Percentiles rank a stretch among this genome's conserved stretches.
Evolutionary conservation across 2,888 invertebrate species (phyloP).

Genomic region (Cecidostiba fungosa): DNA sequence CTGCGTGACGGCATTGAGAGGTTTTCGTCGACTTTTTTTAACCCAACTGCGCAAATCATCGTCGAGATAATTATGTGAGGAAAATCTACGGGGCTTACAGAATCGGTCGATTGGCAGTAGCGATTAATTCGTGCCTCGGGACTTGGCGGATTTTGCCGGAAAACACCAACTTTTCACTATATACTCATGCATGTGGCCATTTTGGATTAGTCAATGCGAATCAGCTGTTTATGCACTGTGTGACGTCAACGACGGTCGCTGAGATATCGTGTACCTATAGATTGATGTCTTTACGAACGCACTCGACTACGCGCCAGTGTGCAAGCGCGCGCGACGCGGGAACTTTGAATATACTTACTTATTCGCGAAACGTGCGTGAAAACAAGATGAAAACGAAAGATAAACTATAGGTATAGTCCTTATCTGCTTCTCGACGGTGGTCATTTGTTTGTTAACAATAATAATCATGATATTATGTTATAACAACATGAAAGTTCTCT

Average conservation of each 20-base stretch:
- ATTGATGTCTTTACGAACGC: background rate
- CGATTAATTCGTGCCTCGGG: slow-evolving; percentile 66
- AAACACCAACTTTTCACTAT: slow-evolving; percentile 69
- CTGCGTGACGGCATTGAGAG: slow-evolving; percentile 65
- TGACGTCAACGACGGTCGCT: too few relatives aligned
- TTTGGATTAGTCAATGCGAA: slow-evolving; percentile 66
- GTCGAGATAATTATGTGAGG: background rate
- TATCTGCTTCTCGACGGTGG: too few relatives aligned
- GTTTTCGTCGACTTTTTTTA: slow-evolving; percentile 49
- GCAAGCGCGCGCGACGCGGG: too few relatives aligned
- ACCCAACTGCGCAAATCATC: background rate
- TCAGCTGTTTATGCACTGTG: slow-evolving; percentile 64
- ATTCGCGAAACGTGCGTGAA: too few relatives aligned
- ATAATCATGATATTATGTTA: too few relatives aligned
- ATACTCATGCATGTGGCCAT: slow-evolving; percentile 71
- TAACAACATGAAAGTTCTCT: too few relatives aligned
- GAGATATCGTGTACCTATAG: background rate
- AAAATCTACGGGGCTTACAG: slow-evolving; percentile 66
- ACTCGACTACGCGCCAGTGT: background rate
- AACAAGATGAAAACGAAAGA: too few relatives aligned
- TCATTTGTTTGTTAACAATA: too few relatives aligned
- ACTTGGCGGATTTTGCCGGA: slow-evolving; percentile 70
- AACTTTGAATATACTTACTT: too few relatives aligned
- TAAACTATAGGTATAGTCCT: too few relatives aligned
- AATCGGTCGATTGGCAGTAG: slow-evolving; percentile 67